phyloP scores from a whole-genome alignment of 2,797 vertebrate species.

The Gallinago nigripennis region DNA sequence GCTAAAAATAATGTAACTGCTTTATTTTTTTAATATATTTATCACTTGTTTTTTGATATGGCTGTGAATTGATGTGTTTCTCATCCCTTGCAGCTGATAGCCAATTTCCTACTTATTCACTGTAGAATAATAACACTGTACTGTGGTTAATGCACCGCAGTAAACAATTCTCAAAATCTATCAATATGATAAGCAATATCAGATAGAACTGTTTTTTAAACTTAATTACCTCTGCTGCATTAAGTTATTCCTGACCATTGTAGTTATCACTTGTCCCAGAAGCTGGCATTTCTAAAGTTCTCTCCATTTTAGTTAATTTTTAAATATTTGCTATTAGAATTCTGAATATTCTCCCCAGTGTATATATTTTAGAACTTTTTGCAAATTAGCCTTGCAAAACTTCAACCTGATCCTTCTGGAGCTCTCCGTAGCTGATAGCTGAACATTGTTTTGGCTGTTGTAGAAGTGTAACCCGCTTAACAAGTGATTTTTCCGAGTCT shows the following conservation, averaged over 20 bases:
- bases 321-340: not conserved
- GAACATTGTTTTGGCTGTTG: not conserved
- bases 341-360: not conserved
- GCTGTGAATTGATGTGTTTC: not conserved
- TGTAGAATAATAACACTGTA: not conserved
- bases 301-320: not conserved
- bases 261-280: accelerated
- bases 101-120: not conserved
- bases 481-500: not conserved
- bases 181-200: not conserved
- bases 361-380: not conserved
- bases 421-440: not conserved
- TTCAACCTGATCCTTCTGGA: not conserved
- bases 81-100: not conserved
- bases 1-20: not conserved
- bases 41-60: not conserved
- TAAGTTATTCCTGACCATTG: not conserved
- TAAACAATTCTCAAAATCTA: not conserved
- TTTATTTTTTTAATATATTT: not conserved
- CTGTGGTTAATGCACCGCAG: not conserved
- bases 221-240: not conserved
- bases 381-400: not conserved
- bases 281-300: not conserved
- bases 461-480: not conserved
- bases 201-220: not conserved